Evolutionary conservation across 1,140 invertebrate genomes (phyloP).

Genomic region (Drosophila bocki): DNA sequence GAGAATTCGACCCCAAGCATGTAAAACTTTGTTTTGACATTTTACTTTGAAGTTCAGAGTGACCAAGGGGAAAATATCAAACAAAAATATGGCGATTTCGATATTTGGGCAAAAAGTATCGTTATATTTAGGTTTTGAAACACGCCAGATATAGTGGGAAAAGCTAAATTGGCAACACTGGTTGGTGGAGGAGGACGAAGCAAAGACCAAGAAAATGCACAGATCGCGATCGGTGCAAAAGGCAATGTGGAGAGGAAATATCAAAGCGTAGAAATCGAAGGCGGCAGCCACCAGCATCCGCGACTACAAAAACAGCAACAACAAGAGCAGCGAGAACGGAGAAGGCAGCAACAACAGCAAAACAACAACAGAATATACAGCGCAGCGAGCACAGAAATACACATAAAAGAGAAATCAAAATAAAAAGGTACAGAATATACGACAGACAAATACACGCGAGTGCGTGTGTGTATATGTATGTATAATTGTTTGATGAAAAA

Average conservation of each 20-base stretch:
- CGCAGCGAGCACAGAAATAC: conserved; percentile 32
- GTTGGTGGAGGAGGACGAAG: conserved; percentile 30
- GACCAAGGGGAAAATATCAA: no score
- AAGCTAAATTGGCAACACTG: no score
- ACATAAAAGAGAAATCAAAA: conserved; percentile 32
- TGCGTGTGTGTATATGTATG: conserved; percentile 37
- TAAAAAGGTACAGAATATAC: conserved; percentile 39
- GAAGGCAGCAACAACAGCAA: conserved; percentile 45
- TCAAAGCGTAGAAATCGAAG: conserved; percentile 74
- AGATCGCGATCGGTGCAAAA: conserved; percentile 62
- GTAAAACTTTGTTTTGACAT: no score
- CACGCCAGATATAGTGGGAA: no score
- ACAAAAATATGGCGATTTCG: no score
- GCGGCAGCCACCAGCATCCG: conserved; percentile 43
- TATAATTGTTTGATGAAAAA: conserved; percentile 33
- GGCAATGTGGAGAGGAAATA: conserved; percentile 72
- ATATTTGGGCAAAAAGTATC: no score
- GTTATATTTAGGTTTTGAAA: no score
- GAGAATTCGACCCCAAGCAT: no score
- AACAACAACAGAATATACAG: conserved; percentile 28
- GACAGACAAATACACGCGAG: conserved; percentile 8
- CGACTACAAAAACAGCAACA: conserved; percentile 40
- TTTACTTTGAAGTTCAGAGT: no score
- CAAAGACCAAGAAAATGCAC: conserved; percentile 56
- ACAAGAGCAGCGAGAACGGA: conserved; percentile 33